Conservation (phyloP, 2,113 vertebrate species). For the Tympanuchus pallidicinctus region DNA sequence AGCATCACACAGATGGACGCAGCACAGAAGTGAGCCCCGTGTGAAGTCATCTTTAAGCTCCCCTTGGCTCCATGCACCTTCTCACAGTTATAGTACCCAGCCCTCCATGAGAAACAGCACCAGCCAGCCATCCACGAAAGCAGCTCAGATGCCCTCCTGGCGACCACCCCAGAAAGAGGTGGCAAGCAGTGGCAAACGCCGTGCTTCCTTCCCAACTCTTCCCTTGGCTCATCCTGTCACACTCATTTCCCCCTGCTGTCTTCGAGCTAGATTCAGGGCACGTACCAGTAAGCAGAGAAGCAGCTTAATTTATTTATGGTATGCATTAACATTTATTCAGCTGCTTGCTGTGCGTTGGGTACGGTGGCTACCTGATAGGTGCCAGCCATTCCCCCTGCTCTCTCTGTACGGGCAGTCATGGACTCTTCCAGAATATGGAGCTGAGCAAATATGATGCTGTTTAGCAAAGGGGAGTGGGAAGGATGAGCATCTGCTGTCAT, state of each 20-base stretch:
- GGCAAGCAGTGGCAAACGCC: background rate
- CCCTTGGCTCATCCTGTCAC: background rate
- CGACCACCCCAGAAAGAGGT: background rate
- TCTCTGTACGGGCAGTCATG: background rate
- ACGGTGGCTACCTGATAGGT: conserved; percentile 60
- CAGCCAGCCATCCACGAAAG: background rate
- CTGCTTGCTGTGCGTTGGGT: conserved; percentile 1
- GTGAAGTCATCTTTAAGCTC: background rate
- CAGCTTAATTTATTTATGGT: conserved; percentile 71
- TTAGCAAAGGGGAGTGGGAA: background rate
- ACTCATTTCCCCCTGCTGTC: background rate
- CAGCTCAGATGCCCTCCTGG: background rate
- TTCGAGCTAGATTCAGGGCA: conserved; percentile 32
- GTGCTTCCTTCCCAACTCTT: background rate
- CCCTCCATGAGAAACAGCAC: accelerated
- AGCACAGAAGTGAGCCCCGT: background rate
- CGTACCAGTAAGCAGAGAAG: conserved; percentile 60
- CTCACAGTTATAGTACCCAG: background rate
- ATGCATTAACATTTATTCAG: conserved; percentile 71
- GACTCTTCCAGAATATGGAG: conserved; percentile 43
- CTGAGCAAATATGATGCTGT: background rate
- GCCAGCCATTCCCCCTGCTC: background rate
- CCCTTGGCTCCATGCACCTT: accelerated
- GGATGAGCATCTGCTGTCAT: background rate
- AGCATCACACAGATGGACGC: accelerated